Evolutionary conservation across 2,113 vertebrate genomes (phyloP), one percentile per base, ranked within the genome.

Genomic region (Oriolus oriolus): DNA sequence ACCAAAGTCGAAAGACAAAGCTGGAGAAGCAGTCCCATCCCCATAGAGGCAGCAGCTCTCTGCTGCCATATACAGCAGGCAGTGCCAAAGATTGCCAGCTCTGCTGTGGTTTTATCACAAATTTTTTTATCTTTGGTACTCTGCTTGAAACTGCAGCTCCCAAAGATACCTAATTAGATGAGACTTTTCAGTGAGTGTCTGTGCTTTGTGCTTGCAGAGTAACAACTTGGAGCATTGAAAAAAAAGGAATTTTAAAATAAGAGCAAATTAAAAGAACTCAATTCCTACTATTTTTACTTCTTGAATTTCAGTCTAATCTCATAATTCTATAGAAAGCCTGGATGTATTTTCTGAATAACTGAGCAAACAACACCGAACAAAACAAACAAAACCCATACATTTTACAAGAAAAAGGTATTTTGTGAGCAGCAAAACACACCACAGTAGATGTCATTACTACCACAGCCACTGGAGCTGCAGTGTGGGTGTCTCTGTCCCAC

Each of bases 61-160:
- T n/a, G 28, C 27, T 1, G 4, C 60, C 3, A 1, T 11, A 7
- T 13, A 11, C 12, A 8, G 12, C 2, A 39, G 39, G 13, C 10
- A 45, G 20, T 3, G 52, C 22, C 9, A 16, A 60, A 83, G 2
- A 2, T 1, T 71, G 26, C 24, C 49, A 89, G 45, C 13, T 81
- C 10, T 83, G 64, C n/a, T 42, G 47, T 31, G 26, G 54, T 65
- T 88, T 65, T 61, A 89, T 49, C n/a, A 53, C 6, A n/a, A 26
- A 1, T 53, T 60, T 76, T 93, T 76, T 49, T 27, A 47, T 47
- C 45, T 84, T 70, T 77, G 28, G 17, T 53, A 26, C 44, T 87
- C 47, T 73, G 45, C 49, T 65, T 73, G 49, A 80, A 95, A 60
- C 6, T 2, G 5, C 41, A 90, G 41, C 45, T 89, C 35, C 56